phyloP scores from a whole-genome alignment of 2,797 vertebrate species.

The Chrysocyon brachyurus region DNA sequence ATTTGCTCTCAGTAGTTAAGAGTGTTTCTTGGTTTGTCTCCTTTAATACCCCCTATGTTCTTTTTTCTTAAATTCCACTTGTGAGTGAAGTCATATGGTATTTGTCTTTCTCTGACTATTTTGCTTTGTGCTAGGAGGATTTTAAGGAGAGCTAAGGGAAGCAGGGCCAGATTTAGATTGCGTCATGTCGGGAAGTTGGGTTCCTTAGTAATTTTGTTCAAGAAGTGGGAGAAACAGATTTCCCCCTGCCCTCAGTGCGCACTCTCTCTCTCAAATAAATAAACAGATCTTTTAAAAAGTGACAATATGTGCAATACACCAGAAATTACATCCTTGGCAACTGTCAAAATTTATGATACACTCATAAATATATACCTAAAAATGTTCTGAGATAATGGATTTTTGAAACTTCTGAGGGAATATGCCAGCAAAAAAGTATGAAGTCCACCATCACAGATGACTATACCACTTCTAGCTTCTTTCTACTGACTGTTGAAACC shows the following conservation, averaged over 20 bases:
- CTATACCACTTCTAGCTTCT: background rate
- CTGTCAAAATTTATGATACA: background rate
- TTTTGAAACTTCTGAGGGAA: background rate
- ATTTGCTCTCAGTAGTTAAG: background rate
- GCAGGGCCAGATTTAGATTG: background rate
- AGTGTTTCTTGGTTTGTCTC: background rate
- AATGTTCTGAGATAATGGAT: background rate
- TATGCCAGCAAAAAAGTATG: background rate
- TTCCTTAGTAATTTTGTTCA: background rate
- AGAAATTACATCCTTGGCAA: background rate
- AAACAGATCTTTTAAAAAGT: background rate
- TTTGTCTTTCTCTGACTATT: background rate
- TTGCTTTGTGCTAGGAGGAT: background rate
- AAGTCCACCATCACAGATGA: background rate
- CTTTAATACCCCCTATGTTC: background rate
- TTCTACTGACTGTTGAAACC: background rate
- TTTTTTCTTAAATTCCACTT: background rate
- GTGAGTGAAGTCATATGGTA: background rate
- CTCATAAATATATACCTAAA: background rate
- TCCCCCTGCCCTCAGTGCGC: background rate
- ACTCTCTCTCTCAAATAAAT: background rate
- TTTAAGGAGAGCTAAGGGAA: background rate
- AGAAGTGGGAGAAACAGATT: background rate
- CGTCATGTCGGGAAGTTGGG: background rate
- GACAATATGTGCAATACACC: background rate